Evolutionary conservation across 1,140 invertebrate species (phyloP).

Genomic region (Melanaphis sacchari): DNA sequence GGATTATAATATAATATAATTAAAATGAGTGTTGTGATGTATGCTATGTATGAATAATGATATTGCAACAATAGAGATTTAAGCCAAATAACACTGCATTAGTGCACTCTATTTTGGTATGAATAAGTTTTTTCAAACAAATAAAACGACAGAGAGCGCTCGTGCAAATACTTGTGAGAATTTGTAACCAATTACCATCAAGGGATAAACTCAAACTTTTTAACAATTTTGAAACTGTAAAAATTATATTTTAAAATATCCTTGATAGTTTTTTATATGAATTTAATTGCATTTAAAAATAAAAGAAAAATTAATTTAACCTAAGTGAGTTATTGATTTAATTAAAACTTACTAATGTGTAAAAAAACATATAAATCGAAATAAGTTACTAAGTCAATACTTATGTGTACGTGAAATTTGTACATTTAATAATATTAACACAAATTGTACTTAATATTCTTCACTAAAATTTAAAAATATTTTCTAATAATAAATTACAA

Average conservation of each 20-base stretch:
- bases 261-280: neutral
- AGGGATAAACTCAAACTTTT: neutral
- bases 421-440: neutral
- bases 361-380: neutral
- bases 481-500: too few species aligned
- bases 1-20: neutral
- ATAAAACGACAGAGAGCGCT: neutral
- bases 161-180: too few species aligned
- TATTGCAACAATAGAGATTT: neutral
- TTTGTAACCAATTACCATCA: neutral
- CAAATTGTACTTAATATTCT: neutral
- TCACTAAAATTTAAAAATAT: too few species aligned
- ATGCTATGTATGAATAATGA: neutral
- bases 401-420: neutral
- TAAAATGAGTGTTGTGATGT: neutral
- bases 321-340: neutral
- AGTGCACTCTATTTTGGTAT: neutral
- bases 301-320: neutral
- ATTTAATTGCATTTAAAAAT: neutral
- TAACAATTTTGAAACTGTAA: neutral
- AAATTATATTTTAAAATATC: neutral
- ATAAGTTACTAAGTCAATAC: neutral
- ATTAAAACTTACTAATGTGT: neutral
- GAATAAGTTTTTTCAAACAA: neutral
- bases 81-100: neutral